Evolutionary conservation across 2,797 vertebrate genomes (phyloP).

Genomic region (Melanotaenia trifasciata): DNA sequence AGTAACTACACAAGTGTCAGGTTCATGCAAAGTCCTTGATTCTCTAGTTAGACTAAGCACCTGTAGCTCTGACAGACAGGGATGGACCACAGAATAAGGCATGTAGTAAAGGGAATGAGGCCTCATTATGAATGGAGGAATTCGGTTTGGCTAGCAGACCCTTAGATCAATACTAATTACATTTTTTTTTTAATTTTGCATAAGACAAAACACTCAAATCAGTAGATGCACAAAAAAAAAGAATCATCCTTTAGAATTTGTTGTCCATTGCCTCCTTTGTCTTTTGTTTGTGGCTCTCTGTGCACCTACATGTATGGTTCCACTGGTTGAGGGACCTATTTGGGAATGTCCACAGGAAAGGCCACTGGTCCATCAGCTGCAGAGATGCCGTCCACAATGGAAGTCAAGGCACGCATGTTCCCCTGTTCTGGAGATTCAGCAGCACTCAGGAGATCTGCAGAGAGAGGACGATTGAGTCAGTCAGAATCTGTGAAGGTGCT

Average conservation of each 20-base stretch:
- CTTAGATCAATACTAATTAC: conserved; percentile 39
- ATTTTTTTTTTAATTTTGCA: conserved; percentile 36
- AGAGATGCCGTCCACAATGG: conserved; percentile 94
- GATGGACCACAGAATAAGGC: conserved; percentile 61
- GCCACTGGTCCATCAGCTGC: conserved; percentile 83
- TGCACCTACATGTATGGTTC: conserved; percentile 38
- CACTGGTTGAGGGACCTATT: conserved; percentile 64
- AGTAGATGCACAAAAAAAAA: conserved; percentile 45
- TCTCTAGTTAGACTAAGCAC: conserved; percentile 44
- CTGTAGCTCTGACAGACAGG: conserved; percentile 40
- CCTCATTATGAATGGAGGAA: conserved; percentile 63
- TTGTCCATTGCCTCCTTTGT: conserved; percentile 27
- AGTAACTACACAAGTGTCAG: conserved; percentile 45
- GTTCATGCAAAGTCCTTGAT: conserved; percentile 68
- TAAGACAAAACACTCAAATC: conserved; percentile 53
- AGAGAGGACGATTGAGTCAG: conserved; percentile 14
- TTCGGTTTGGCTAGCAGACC: conserved; percentile 53
- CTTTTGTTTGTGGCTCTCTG: conserved; percentile 30
- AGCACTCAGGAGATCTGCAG: conserved; percentile 88
- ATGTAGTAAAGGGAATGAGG: conserved; percentile 67
- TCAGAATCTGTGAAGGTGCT: not conserved
- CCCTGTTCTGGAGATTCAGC: conserved; percentile 87
- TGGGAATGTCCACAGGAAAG: conserved; percentile 86
- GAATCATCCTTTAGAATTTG: conserved; percentile 15
- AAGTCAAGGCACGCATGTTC: conserved; percentile 91